These are phyloP conservation scores for Drosophila pseudotalamancana DNA, from an alignment of 2,888 invertebrate genomes.

Conservation along the genomic window DNA sequence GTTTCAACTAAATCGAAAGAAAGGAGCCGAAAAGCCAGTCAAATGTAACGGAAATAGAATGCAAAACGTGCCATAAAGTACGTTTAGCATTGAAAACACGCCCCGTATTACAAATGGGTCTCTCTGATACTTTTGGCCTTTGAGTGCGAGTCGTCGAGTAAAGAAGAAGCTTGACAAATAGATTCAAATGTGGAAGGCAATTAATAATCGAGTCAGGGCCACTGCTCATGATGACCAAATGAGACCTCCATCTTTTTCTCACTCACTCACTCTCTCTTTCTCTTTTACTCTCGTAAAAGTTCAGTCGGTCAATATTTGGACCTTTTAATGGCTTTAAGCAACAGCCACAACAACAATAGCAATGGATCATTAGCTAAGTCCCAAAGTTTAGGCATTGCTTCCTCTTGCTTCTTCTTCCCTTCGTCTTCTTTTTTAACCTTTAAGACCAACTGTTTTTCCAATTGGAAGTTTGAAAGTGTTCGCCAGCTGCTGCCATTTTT, in stretches of 20 bases:
- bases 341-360: slow-evolving; percentile 18
- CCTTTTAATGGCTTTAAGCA: slow-evolving; percentile 13
- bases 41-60: slow-evolving; percentile 42
- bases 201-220: slow-evolving; percentile 71
- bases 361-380: slow-evolving; percentile 45
- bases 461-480: slow-evolving; percentile 10
- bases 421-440: neutral
- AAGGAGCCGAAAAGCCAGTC: slow-evolving; percentile 25
- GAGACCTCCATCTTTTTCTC: neutral
- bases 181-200: slow-evolving; percentile 60
- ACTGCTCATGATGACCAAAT: slow-evolving; percentile 33
- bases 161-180: slow-evolving; percentile 70
- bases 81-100: slow-evolving; percentile 71
- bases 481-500: slow-evolving; percentile 38
- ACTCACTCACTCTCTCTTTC: neutral
- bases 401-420: neutral
- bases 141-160: slow-evolving; percentile 5
- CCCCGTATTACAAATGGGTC: slow-evolving; percentile 51
- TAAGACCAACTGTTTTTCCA: slow-evolving; percentile 18
- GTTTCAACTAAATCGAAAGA: slow-evolving; percentile 37
- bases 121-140: slow-evolving; percentile 18
- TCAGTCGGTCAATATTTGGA: slow-evolving; percentile 15
- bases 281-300: neutral
- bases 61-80: slow-evolving; percentile 35
- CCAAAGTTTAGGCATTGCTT: slow-evolving; percentile 17